These are phyloP conservation scores for Scaptomyza reducta DNA, from an alignment of 2,888 invertebrate genomes.

Conservation along the genomic window DNA sequence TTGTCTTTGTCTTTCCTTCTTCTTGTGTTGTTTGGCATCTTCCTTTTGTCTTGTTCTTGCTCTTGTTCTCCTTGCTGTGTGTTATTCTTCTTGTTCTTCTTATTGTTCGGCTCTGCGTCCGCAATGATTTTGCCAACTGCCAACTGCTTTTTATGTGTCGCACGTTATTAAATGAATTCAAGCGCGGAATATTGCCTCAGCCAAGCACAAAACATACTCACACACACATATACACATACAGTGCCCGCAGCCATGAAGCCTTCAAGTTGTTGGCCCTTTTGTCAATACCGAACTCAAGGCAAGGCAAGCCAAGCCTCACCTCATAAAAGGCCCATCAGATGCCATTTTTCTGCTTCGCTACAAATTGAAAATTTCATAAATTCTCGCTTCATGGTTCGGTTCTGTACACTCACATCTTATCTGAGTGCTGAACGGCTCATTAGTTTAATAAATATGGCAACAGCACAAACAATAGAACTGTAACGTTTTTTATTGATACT, in stretches of 20 bases:
- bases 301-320: conserved; percentile 12
- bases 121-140: conserved; percentile 74
- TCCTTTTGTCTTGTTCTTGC: conserved; percentile 5
- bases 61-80: conserved; percentile 17
- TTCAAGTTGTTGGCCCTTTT: conserved; percentile 52
- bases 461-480: conserved; percentile 31
- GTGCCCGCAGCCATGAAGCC: conserved; percentile 47
- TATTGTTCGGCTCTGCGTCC: conserved; percentile 16
- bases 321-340: conserved; percentile 56
- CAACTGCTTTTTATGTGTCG: conserved; percentile 77
- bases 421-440: conserved; percentile 53
- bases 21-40: conserved; percentile 18
- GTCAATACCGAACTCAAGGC: conserved; percentile 40
- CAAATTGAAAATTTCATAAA: conserved; percentile 66
- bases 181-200: conserved; percentile 69
- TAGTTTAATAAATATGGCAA: conserved; percentile 54
- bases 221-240: conserved; percentile 3
- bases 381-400: conserved; percentile 26
- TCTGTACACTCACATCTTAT: conserved; percentile 10
- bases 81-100: conserved; percentile 34
- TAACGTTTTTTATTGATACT: conserved; percentile 9
- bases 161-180: conserved; percentile 79
- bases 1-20: conserved; percentile 12
- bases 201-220: conserved; percentile 19
- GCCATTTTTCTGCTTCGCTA: conserved; percentile 62